Percentiles rank a stretch among this genome's conserved stretches.
Conservation (phyloP, 1,140 invertebrate genomes). For the Drosophila busckii region DNA sequence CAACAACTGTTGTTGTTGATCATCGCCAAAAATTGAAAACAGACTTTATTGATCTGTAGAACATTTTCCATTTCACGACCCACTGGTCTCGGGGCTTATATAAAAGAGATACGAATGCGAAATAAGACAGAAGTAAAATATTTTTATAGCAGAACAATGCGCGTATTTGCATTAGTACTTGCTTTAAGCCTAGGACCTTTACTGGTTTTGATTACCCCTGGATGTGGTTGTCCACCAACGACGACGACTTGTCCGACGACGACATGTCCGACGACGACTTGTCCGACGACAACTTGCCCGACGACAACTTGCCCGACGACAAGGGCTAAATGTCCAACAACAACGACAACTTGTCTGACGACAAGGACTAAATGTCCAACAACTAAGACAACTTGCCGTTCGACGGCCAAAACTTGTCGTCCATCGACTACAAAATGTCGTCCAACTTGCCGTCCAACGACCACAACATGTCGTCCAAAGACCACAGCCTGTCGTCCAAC, state of each 20-base stretch:
- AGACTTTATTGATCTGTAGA: too few relatives aligned
- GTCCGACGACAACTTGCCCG: background rate
- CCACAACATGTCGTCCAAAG: background rate
- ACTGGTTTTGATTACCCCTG: too few relatives aligned
- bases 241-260: background rate
- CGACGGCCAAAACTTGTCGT: background rate
- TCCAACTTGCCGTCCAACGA: too few relatives aligned
- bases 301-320: background rate
- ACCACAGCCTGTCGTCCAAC: background rate
- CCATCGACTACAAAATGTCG: background rate
- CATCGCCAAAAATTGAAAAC: too few relatives aligned
- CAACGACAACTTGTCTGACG: background rate
- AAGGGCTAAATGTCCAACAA: background rate
- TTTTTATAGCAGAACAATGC: too few relatives aligned
- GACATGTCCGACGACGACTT: background rate
- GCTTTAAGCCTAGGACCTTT: too few relatives aligned
- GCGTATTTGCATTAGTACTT: too few relatives aligned
- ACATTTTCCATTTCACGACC: too few relatives aligned
- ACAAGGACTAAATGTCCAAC: background rate
- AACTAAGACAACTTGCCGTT: background rate
- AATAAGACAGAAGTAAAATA: too few relatives aligned
- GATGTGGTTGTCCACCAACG: background rate
- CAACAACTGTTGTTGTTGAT: too few relatives aligned
- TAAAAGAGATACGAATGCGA: too few relatives aligned
- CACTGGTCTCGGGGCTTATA: too few relatives aligned